These are phyloP conservation scores for Triops longicaudatus DNA, from an alignment of 1,140 invertebrate species.

Conservation along the genomic window DNA sequence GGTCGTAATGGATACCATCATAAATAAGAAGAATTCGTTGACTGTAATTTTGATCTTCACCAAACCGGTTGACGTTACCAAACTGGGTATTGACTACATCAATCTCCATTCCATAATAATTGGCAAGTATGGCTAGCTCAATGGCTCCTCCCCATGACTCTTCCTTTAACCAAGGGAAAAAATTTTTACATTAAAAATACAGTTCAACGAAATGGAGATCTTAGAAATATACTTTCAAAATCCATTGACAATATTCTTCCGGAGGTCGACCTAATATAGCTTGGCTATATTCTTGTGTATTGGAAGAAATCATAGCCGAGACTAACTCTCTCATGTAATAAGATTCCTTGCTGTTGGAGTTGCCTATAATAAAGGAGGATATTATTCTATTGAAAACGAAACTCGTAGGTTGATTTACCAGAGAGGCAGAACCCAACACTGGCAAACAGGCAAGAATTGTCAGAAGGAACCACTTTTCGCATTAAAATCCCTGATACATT, in stretches of 20 bases:
- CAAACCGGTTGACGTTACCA: slow-evolving; percentile 82
- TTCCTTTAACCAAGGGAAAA: slow-evolving; percentile 39
- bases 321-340: slow-evolving; percentile 74
- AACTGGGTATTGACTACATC: slow-evolving; percentile 86
- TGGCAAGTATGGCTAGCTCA: slow-evolving; percentile 79
- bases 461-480: slow-evolving; percentile 82
- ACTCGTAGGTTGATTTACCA: slow-evolving; percentile 43
- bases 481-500: slow-evolving; percentile 58
- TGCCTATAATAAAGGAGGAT: slow-evolving; percentile 46
- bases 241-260: slow-evolving; percentile 79
- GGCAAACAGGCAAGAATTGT: slow-evolving; percentile 93
- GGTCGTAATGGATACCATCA: slow-evolving; percentile 95
- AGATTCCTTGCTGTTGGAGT: slow-evolving; percentile 59
- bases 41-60: slow-evolving; percentile 79
- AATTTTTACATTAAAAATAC: too few species aligned
- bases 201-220: not conserved
- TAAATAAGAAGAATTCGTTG: slow-evolving; percentile 82
- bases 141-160: slow-evolving; percentile 88
- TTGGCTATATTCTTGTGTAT: slow-evolving; percentile 69
- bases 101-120: slow-evolving; percentile 83
- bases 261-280: slow-evolving; percentile 80
- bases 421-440: slow-evolving; percentile 59
- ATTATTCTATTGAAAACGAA: slow-evolving; percentile 9
- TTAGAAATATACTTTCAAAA: slow-evolving; percentile 45
- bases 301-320: slow-evolving; percentile 65